A percentile compares a stretch with the other conserved stretches of the same genome.
These are phyloP conservation scores for Meteorus colon DNA, from an alignment of 2,888 invertebrate species.

Conservation along the genomic window DNA sequence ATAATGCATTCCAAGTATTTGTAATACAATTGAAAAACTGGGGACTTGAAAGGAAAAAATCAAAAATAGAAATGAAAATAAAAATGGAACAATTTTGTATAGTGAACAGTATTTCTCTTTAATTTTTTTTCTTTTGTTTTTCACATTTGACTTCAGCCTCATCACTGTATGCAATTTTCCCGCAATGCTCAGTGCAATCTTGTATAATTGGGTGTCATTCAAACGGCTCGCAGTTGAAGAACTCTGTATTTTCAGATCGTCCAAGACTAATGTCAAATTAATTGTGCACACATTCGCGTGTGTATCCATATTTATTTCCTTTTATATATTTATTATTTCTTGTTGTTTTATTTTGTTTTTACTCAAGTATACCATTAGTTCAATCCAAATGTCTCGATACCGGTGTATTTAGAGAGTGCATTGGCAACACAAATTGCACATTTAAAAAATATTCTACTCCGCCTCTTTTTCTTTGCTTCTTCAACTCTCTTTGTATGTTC, in stretches of 20 bases:
- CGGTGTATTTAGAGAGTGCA: not conserved
- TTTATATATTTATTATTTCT: not conserved
- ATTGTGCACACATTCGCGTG: slow-evolving; percentile 61
- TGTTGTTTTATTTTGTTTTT: not conserved
- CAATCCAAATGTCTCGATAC: not conserved
- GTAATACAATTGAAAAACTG: slow-evolving; percentile 12
- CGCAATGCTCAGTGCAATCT: not conserved
- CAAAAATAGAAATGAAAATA: not conserved
- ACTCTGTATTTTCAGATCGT: slow-evolving; percentile 55
- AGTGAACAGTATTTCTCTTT: not conserved
- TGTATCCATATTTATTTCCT: slow-evolving; percentile 23
- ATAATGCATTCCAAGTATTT: slow-evolving; percentile 35
- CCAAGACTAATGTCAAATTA: slow-evolving; percentile 66
- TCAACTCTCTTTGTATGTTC: slow-evolving; percentile 42
- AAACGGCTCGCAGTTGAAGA: slow-evolving; percentile 28
- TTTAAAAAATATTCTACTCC: slow-evolving; percentile 12
- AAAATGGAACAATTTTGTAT: not conserved
- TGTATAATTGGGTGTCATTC: slow-evolving; percentile 53
- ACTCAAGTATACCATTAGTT: not conserved
- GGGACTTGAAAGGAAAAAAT: not conserved
- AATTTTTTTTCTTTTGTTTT: slow-evolving; percentile 22
- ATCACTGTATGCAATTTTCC: slow-evolving; percentile 1
- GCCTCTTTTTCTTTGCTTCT: slow-evolving; percentile 38
- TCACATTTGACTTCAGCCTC: slow-evolving; percentile 23
- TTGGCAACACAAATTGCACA: slow-evolving; percentile 34